Evolutionary conservation across 2,113 vertebrate genomes (phyloP).

Genomic region (Monopterus albus): DNA sequence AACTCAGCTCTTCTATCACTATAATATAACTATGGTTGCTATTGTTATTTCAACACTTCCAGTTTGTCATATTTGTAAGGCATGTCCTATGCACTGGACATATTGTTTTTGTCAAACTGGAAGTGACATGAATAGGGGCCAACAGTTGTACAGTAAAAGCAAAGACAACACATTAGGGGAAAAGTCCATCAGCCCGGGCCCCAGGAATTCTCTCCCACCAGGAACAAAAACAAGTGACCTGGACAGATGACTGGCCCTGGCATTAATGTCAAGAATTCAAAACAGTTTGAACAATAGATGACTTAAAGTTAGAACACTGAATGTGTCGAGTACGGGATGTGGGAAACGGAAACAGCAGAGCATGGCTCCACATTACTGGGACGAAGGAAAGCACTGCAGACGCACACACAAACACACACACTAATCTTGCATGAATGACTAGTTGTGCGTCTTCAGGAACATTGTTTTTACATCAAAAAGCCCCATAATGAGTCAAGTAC

Average conservation of each 20-base stretch:
- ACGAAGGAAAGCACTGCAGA: conserved; percentile 20
- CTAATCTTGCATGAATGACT: background rate
- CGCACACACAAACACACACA: background rate
- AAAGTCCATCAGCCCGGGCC: conserved; percentile 38
- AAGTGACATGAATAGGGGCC: conserved; percentile 17
- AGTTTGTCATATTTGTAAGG: background rate
- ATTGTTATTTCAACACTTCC: background rate
- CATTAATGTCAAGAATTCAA: conserved; percentile 53
- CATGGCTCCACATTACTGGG: conserved; percentile 28
- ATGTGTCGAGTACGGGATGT: conserved; percentile 33
- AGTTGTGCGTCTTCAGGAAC: conserved; percentile 44
- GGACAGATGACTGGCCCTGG: conserved; percentile 44
- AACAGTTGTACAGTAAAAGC: conserved; percentile 10
- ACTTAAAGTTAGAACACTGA: conserved; percentile 44
- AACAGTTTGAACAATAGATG: conserved; percentile 69
- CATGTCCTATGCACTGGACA: background rate
- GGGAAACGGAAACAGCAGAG: conserved; percentile 60
- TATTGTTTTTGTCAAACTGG: conserved; percentile 37
- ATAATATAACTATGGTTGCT: background rate
- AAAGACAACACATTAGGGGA: conserved; percentile 43
- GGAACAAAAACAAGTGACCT: conserved; percentile 58
- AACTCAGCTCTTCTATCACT: background rate
- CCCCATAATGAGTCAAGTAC: conserved; percentile 29
- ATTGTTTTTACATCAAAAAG: conserved; percentile 42
- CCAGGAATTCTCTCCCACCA: conserved; percentile 59